These are phyloP conservation scores for Yponomeuta malinellus DNA, from an alignment of 2,888 invertebrate genomes.

Conservation along the genomic window DNA sequence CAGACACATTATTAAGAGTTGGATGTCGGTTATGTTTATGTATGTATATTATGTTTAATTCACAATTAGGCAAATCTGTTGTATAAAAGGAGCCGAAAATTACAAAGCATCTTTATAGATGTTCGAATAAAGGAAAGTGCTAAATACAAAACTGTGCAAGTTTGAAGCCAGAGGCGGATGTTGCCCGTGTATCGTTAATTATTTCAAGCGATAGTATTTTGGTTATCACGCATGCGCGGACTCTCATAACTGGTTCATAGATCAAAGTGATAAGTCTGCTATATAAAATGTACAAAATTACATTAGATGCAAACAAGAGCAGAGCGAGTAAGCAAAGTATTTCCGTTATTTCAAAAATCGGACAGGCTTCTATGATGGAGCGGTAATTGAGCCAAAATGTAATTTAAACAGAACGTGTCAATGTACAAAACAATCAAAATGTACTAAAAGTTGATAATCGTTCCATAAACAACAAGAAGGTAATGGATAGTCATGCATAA, in stretches of 20 bases:
- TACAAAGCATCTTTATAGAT: slow-evolving; percentile 47
- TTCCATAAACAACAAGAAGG: slow-evolving; percentile 4
- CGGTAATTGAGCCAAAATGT: slow-evolving; percentile 68
- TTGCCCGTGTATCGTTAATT: not conserved
- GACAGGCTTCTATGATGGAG: slow-evolving; percentile 57
- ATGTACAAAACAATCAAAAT: not conserved
- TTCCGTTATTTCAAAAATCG: slow-evolving; percentile 34
- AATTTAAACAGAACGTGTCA: slow-evolving; percentile 52
- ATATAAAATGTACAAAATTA: slow-evolving; percentile 38
- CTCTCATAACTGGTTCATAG: slow-evolving; percentile 22
- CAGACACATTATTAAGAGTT: slow-evolving; percentile 31
- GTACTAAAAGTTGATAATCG: not conserved
- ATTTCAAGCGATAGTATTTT: not conserved
- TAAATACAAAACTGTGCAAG: slow-evolving; percentile 51
- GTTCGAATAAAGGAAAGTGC: slow-evolving; percentile 38
- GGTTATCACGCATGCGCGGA: slow-evolving; percentile 56
- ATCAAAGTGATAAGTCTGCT: slow-evolving; percentile 21
- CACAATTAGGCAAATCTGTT: slow-evolving; percentile 9
- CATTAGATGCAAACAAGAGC: slow-evolving; percentile 48
- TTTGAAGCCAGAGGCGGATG: slow-evolving; percentile 62
- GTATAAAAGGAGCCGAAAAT: slow-evolving; percentile 44
- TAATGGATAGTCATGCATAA: slow-evolving; percentile 15
- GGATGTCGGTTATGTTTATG: slow-evolving; percentile 22
- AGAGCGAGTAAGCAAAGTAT: slow-evolving; percentile 52
- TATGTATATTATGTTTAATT: slow-evolving; percentile 15